Base-by-base conservation (phyloP, 2,113 vertebrate genomes). In the Ceyx margarethae region DNA sequence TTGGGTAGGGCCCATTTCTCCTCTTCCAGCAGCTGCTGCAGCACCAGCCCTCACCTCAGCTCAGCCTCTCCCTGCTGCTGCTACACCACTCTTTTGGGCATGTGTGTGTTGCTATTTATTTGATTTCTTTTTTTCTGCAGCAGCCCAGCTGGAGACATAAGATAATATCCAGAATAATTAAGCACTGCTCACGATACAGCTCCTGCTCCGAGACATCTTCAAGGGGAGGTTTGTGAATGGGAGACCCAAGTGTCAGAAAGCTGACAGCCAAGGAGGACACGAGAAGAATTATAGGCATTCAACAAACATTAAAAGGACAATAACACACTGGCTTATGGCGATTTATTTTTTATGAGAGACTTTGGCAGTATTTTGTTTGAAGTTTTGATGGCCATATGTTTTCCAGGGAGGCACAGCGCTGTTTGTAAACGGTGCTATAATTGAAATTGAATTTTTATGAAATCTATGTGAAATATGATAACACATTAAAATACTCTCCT, bases 391-490 rank as follows among this genome's bases (percentile, higher is more conserved):
- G 95, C 94, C 95, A 97, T 96, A 96, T 94, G 95, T 95, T 95
- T 96, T 96, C 95, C 94, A 85, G 76, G 88, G 93, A 95, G 95
- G 74, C 94, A 60, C 81, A 95, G 87, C 15, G 2, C 74, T 89
- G 77, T 96, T 96, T 95, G 94, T 93, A 96, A 96, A 97, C 91
- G 88, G 80, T 57, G 91, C 95, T 94, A 93, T 96, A 96, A 96
- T 95, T 97, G 96, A 97, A 96, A 97, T 94, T 95, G 96, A 97
- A 87, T 96, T 95, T 96, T 97, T 94, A 95, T 93, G 91, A 92
- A 95, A 94, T 95, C 94, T 69, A 87, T 77, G 87, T 96, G 95
- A 96, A 95, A 95, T 95, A 96, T 95, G 94, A 95, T 96, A 96
- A 90, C 91, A 60, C 92, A 96, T 94, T 95, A 96, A 96, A 96